Conservation (phyloP, 1,140 invertebrate species). For the Musca vetustissima region DNA sequence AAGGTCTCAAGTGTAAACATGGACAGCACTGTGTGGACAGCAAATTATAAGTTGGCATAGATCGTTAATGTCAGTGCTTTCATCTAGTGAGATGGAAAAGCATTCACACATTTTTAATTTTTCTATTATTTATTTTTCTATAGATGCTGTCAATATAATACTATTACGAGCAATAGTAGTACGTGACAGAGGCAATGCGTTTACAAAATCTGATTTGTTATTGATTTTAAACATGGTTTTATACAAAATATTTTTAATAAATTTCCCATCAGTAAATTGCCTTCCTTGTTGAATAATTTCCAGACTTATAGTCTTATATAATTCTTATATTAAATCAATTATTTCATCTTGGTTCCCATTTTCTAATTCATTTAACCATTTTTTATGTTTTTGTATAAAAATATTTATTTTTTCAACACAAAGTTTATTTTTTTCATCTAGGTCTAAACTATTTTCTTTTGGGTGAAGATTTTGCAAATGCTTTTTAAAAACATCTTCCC, state of each 20-base stretch:
- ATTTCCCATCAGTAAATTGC: neutral
- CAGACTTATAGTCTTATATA: neutral
- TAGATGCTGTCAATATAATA: neutral
- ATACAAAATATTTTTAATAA: neutral
- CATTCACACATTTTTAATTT: neutral
- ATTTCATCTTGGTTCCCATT: no score
- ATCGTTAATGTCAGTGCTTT: neutral
- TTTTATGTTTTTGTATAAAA: no score
- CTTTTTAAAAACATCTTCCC: no score
- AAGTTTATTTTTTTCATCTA: no score
- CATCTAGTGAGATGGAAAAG: neutral
- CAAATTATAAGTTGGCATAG: neutral
- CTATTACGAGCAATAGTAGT: neutral
- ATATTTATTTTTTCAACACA: no score
- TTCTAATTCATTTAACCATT: no score
- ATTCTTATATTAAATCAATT: no score
- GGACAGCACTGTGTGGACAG: neutral
- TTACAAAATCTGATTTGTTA: neutral
- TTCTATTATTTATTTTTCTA: neutral
- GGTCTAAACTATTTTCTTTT: no score
- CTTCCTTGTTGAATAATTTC: neutral
- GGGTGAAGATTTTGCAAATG: no score
- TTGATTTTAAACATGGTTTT: neutral
- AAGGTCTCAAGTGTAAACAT: neutral
- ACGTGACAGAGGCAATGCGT: neutral